phyloP scores from a whole-genome alignment of 2,113 vertebrate species.

The Rissa tridactyla region DNA sequence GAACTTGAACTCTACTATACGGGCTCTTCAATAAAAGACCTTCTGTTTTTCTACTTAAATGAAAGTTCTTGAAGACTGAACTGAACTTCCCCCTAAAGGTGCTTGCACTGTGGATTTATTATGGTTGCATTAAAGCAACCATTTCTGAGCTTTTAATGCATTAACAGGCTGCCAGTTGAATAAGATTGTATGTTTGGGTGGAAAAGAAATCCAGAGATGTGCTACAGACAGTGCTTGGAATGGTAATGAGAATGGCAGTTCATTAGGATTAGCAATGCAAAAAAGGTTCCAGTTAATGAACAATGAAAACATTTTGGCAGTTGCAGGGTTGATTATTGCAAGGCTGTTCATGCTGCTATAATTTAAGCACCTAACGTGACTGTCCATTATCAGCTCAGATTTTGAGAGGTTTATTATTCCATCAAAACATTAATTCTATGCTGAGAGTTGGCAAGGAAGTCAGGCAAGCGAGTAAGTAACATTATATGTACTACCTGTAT shows the following conservation, averaged over 20 bases:
- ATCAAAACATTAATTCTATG: slow-evolving; percentile 39
- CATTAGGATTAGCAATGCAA: slow-evolving; percentile 66
- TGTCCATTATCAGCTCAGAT: slow-evolving; percentile 65
- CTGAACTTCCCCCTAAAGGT: slow-evolving; percentile 20
- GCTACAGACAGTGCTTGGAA: slow-evolving; percentile 9
- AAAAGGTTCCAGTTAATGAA: slow-evolving; percentile 67
- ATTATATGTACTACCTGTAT: neutral
- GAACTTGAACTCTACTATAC: neutral
- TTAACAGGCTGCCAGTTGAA: slow-evolving; percentile 19
- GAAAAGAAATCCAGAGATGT: slow-evolving; percentile 49
- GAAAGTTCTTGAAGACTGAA: neutral
- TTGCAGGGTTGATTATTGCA: neutral
- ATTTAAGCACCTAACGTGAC: slow-evolving; percentile 44
- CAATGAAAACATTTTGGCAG: slow-evolving; percentile 60
- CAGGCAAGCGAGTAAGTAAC: neutral
- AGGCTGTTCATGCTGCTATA: slow-evolving; percentile 18
- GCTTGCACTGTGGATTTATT: slow-evolving; percentile 29
- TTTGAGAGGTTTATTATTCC: slow-evolving; percentile 61
- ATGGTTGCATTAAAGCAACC: neutral
- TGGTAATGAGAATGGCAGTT: slow-evolving; percentile 51
- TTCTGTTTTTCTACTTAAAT: slow-evolving; percentile 26
- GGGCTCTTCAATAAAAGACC: neutral
- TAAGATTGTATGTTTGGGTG: slow-evolving; percentile 44
- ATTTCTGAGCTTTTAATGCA: slow-evolving; percentile 8
- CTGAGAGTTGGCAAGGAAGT: neutral